Conservation (phyloP, 2,888 invertebrate genomes). For the Thalpophila matura region DNA sequence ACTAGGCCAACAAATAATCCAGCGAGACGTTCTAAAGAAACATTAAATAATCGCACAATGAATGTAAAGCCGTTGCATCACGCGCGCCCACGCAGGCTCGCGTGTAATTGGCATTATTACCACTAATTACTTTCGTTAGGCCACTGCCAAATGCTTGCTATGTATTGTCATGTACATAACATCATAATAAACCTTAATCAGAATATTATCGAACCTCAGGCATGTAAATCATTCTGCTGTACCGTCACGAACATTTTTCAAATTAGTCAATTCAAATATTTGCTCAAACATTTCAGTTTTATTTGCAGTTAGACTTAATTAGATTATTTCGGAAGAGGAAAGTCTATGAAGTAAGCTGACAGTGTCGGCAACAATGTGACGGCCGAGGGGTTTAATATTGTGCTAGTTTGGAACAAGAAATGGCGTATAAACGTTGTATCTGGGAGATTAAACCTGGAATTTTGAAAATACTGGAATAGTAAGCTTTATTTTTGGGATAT, state of each 20-base stretch:
- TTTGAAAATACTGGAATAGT: neutral
- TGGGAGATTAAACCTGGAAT: neutral
- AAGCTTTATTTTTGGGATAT: neutral
- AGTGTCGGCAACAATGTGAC: slow-evolving; percentile 19
- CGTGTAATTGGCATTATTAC: slow-evolving; percentile 84
- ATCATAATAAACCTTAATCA: slow-evolving; percentile 51
- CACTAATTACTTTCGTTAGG: slow-evolving; percentile 80
- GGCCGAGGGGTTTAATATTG: neutral
- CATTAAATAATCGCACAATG: slow-evolving; percentile 78
- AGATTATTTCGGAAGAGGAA: slow-evolving; percentile 37
- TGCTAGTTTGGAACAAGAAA: slow-evolving; percentile 1
- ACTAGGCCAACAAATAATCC: slow-evolving; percentile 69
- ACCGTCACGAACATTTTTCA: slow-evolving; percentile 7
- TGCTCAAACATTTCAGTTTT: slow-evolving; percentile 8
- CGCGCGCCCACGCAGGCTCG: slow-evolving; percentile 74
- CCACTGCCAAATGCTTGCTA: slow-evolving; percentile 65
- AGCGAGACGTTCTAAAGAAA: slow-evolving; percentile 62
- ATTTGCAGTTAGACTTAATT: slow-evolving; percentile 47
- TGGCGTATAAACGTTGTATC: neutral
- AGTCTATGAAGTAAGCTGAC: slow-evolving; percentile 19
- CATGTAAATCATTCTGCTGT: slow-evolving; percentile 20
- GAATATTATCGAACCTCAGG: slow-evolving; percentile 10
- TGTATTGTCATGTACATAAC: slow-evolving; percentile 52
- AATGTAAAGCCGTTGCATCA: slow-evolving; percentile 74
- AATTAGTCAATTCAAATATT: slow-evolving; percentile 33